phyloP scores from a whole-genome alignment of 1,140 invertebrate species.

The Anagrus nilaparvatae region DNA sequence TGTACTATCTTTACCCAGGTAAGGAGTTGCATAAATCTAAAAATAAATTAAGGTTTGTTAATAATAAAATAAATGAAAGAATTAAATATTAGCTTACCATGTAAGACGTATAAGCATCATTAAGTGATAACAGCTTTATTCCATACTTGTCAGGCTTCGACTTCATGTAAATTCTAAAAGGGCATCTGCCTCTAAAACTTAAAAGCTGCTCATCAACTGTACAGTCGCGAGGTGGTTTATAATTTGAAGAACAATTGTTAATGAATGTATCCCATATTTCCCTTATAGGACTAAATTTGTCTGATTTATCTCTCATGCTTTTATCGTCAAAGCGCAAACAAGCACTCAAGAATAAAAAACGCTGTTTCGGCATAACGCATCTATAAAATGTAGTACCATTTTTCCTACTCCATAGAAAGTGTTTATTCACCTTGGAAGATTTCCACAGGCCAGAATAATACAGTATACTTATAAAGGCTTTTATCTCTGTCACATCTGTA shows the following conservation, averaged over 20 bases:
- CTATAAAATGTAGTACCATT: conserved; percentile 18
- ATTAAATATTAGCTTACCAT: too few relatives aligned
- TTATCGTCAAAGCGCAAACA: conserved; percentile 31
- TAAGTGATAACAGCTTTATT: too few relatives aligned
- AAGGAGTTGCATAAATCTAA: too few relatives aligned
- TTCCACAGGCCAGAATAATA: conserved; percentile 17
- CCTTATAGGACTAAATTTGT: conserved; percentile 28
- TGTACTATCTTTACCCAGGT: too few relatives aligned
- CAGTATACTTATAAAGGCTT: conserved; percentile 11
- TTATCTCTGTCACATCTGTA: conserved; percentile 9
- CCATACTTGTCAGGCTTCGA: conserved; percentile 26
- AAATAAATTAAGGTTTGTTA: too few relatives aligned
- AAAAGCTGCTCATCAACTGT: conserved; percentile 27
- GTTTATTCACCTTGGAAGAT: conserved; percentile 7
- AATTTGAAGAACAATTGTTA: conserved; percentile 17
- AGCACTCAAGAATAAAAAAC: conserved; percentile 31
- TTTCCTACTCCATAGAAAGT: conserved; percentile 8
- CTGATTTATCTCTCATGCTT: conserved; percentile 20
- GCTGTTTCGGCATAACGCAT: conserved; percentile 22
- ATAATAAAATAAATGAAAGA: too few relatives aligned
- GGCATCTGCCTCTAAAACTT: conserved; percentile 26
- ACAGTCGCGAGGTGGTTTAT: conserved; percentile 16
- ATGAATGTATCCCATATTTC: conserved; percentile 31
- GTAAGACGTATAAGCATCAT: too few relatives aligned
- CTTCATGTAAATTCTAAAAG: conserved; percentile 19